Evolutionary conservation across 1,140 invertebrate genomes (phyloP).

Genomic region (Catajapyx aquilonaris): DNA sequence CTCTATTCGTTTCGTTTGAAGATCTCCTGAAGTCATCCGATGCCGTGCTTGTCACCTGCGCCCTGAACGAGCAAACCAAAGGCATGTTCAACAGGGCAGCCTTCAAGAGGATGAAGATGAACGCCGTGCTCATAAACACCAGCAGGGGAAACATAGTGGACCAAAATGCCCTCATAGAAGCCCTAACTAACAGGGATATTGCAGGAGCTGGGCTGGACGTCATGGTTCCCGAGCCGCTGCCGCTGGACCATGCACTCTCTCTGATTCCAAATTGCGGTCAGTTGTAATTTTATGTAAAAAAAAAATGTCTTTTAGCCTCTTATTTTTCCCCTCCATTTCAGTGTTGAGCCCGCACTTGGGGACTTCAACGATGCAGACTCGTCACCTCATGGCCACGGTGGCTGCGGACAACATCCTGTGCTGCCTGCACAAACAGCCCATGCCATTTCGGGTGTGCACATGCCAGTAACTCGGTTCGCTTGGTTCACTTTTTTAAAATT

Average conservation of each 20-base stretch:
- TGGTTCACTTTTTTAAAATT: no score
- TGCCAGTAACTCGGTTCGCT: no score
- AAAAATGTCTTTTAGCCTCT: no score
- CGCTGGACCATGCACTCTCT: conserved; percentile 26
- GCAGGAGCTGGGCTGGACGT: conserved; percentile 35
- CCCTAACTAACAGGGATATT: conserved; percentile 24
- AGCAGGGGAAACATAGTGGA: conserved; percentile 23
- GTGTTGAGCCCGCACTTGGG: conserved; percentile 83
- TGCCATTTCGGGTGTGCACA: no score
- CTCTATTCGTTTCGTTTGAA: conserved; percentile 24
- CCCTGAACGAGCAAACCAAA: conserved; percentile 21
- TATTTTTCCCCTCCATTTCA: no score
- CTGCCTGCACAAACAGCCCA: no score
- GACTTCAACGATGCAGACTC: conserved; percentile 62
- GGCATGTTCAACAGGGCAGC: conserved; percentile 19
- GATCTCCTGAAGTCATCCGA: conserved; percentile 21
- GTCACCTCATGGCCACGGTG: conserved; percentile 61
- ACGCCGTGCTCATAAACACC: conserved; percentile 23
- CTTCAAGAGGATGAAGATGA: conserved; percentile 19
- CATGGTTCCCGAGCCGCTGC: conserved; percentile 33
- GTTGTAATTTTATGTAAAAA: no score
- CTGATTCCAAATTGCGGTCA: conserved; percentile 29
- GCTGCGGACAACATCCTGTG: conserved; percentile 78
- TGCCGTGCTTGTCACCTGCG: conserved; percentile 21
- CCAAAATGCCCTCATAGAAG: conserved; percentile 23